A percentile compares a stretch with the other conserved stretches of the same genome.
phyloP scores from a whole-genome alignment of 2,113 vertebrate genomes.

The Piaya cayana region DNA sequence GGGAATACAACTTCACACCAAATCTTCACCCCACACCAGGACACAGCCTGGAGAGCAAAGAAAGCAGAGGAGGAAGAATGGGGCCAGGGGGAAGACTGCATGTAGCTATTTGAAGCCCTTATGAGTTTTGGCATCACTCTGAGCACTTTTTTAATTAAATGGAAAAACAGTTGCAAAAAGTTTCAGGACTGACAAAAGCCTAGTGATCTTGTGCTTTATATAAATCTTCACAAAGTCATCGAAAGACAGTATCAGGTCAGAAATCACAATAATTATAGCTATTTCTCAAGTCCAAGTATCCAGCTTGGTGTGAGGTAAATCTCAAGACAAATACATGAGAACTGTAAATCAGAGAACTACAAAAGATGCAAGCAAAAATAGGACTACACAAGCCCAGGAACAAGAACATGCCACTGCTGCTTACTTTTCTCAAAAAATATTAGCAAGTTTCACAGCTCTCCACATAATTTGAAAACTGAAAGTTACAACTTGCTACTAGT shows the following conservation, averaged over 20 bases:
- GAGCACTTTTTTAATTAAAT: background rate
- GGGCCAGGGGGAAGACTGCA: accelerated
- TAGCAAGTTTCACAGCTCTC: background rate
- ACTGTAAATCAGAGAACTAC: background rate
- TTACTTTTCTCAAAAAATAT: background rate
- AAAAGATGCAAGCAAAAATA: background rate
- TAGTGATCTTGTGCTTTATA: background rate
- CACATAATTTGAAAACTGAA: background rate
- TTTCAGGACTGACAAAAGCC: background rate
- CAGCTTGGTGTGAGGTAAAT: background rate
- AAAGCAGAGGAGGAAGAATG: accelerated
- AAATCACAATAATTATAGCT: background rate
- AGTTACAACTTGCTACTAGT: background rate
- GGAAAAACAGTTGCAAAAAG: background rate
- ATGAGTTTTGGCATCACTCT: background rate
- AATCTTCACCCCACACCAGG: background rate
- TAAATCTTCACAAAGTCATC: background rate
- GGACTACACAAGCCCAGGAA: background rate
- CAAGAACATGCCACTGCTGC: background rate
- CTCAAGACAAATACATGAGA: background rate
- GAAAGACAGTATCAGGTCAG: background rate
- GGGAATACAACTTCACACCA: background rate
- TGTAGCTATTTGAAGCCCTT: background rate
- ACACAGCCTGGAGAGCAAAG: background rate
- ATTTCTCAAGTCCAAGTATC: background rate